Evolutionary conservation across 2,888 invertebrate genomes (phyloP), one percentile per base, ranked within the genome.

Genomic region (Argyresthia goedartella): DNA sequence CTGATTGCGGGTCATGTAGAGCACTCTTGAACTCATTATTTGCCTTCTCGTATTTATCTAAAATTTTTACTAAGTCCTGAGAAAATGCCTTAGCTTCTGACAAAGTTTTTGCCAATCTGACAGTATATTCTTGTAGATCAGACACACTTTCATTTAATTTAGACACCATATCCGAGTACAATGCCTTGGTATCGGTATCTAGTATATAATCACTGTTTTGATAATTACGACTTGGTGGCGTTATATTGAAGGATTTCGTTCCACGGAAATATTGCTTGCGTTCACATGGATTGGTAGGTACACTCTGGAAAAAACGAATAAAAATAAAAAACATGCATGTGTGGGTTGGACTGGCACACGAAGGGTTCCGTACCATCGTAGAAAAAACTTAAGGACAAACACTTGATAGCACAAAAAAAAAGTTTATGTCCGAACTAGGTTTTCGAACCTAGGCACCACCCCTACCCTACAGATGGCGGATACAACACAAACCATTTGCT

Each of bases 21-120:
- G 53, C 25, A 25, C 6, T 25, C 25, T 25, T 25, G 25, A 25
- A 25, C 25, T 73, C 69, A 48, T 55, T 61, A 55, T 77, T 77
- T 13, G 71, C 76, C 53, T 61, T 70, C 62, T 79, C 71, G 59
- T 71, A 77, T 52, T 61, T 65, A 46, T 69, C 59, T 52, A 81
- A 63, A 47, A 75, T 57, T 52, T 58, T 57, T 10, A 62, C 53
- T 13, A 77, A 55, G 15, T 73, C 60, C 11, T 55, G 49, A 50
- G 74, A 67, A 60, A 68, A 71, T 8, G 53, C 57, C 47, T 66
- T 68, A 16, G 75, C 65, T 59, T 70, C 62, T 52, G 62, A 51
- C 52, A 76, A 57, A 16, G 67, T 67, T 55, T 62, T 35, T 13
- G 50, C 48, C 36, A 53, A 50, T 51, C 50, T 56, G 51, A 35